These are phyloP conservation scores for Euplagia quadripunctaria DNA, from an alignment of 2,888 invertebrate species.

Conservation along the genomic window DNA sequence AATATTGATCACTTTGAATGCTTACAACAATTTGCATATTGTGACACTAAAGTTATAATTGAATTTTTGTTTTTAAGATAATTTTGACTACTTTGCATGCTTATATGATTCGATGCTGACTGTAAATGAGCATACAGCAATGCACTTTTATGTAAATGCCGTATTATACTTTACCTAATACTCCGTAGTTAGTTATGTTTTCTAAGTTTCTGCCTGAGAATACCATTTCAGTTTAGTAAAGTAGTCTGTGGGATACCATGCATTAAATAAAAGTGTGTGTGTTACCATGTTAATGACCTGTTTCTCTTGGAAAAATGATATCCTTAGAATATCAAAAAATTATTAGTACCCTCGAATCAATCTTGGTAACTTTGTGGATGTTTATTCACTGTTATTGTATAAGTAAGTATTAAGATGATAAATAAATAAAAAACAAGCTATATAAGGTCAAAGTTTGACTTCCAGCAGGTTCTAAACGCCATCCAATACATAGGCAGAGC, in stretches of 20 bases:
- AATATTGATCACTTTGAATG: no score
- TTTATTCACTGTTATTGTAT: background rate
- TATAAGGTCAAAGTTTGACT: slow-evolving; percentile 3
- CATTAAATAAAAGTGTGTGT: background rate
- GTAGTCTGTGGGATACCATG: background rate
- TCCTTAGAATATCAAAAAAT: background rate
- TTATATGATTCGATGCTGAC: no score
- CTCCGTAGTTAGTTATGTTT: no score
- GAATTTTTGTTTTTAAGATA: no score
- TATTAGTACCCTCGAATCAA: background rate
- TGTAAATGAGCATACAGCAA: no score
- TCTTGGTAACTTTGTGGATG: background rate
- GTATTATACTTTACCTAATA: no score
- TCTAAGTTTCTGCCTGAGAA: no score
- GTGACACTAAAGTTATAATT: no score
- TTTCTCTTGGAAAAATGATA: background rate
- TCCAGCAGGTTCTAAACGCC: slow-evolving; percentile 52
- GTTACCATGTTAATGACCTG: background rate
- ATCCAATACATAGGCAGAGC: slow-evolving; percentile 66
- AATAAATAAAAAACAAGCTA: slow-evolving; percentile 5
- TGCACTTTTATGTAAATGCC: no score
- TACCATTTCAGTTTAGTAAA: no score
- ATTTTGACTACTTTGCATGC: no score
- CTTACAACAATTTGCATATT: no score
- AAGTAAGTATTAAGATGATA: background rate